Percentiles rank a stretch among this genome's conserved stretches.
Conservation (phyloP, 2,113 vertebrate genomes). For the Diadophis punctatus region DNA sequence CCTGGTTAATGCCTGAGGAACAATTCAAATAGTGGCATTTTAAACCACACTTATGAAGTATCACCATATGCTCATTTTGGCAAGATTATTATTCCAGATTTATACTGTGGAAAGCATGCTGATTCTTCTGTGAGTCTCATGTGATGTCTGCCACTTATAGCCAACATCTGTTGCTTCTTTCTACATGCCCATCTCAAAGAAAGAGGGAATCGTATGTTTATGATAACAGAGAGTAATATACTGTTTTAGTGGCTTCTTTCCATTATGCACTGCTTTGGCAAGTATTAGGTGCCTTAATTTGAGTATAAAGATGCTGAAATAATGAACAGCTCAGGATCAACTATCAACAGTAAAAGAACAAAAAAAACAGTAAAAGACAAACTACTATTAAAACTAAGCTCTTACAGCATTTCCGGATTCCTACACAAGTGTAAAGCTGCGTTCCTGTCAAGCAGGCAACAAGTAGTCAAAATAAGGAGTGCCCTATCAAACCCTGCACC, state of each 20-base stretch:
- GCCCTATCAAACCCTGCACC: no score
- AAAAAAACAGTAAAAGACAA: no score
- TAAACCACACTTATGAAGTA: accelerated
- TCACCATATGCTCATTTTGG: background rate
- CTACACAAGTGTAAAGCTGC: no score
- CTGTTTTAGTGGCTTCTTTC: background rate
- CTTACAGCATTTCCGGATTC: no score
- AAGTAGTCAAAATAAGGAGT: no score
- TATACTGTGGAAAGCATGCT: accelerated
- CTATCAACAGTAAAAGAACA: background rate
- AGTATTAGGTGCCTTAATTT: background rate
- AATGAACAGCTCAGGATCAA: background rate
- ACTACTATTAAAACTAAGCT: no score
- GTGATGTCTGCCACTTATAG: background rate
- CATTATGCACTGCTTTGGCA: background rate
- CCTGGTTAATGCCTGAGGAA: accelerated
- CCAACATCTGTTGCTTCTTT: constrained; percentile 36
- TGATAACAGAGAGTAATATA: background rate
- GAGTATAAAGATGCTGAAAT: background rate
- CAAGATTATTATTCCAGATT: background rate
- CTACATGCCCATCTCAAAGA: constrained; percentile 24
- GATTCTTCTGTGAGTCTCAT: background rate
- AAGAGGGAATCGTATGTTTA: background rate
- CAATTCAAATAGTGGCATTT: background rate
- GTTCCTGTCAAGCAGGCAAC: no score